Evolutionary conservation across 2,888 invertebrate genomes (phyloP).

Genomic region (Athalia rosae): DNA sequence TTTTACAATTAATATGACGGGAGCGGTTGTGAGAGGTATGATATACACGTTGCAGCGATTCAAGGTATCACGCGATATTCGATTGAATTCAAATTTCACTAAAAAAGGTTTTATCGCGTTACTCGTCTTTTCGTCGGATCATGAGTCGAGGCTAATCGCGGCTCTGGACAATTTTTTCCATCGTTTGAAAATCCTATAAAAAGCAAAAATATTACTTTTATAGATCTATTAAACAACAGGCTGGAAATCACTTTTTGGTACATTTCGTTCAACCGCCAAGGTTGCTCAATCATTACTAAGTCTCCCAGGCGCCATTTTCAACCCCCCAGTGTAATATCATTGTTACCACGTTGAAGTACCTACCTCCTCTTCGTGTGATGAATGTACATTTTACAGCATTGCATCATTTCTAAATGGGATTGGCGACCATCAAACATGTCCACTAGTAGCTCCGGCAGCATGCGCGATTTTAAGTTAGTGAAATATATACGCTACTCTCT

Average conservation of each 20-base stretch:
- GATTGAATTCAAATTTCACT: not conserved
- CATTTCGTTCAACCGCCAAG: slow-evolving; percentile 26
- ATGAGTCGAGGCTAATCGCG: no score
- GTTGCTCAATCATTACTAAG: slow-evolving; percentile 28
- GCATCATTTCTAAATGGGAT: not conserved
- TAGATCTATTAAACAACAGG: not conserved
- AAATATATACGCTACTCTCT: no score
- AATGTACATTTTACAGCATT: not conserved
- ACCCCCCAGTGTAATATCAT: not conserved
- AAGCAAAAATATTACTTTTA: not conserved
- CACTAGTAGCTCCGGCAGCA: not conserved
- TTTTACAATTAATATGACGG: slow-evolving; percentile 26
- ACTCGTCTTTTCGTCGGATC: no score
- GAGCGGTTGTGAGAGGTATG: slow-evolving; percentile 18
- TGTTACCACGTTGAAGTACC: not conserved
- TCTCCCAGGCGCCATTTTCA: not conserved
- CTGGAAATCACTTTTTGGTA: slow-evolving; percentile 22
- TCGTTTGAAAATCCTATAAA: no score
- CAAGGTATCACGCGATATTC: slow-evolving; percentile 10
- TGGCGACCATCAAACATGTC: not conserved
- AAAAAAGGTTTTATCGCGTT: no score
- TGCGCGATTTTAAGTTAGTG: no score
- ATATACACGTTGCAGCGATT: not conserved
- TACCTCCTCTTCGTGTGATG: not conserved
- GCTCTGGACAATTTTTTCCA: no score